Evolutionary conservation across 2,113 vertebrate species (phyloP), one percentile per base, ranked within the genome.

Genomic region (Parus major): DNA sequence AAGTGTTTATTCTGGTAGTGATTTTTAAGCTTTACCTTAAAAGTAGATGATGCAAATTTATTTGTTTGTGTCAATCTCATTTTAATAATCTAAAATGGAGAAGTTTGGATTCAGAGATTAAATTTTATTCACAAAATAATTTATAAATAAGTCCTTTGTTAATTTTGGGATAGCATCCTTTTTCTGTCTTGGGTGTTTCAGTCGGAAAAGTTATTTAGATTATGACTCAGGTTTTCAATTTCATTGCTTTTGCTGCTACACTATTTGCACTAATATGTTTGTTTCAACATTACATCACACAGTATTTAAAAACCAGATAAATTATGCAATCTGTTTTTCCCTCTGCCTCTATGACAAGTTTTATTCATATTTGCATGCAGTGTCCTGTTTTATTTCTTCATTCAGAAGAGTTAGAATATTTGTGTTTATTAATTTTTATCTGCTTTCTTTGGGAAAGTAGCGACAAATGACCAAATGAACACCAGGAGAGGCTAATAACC

Each of bases 401-500:
- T 18, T 36, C 11, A 1, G 8, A 88, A 82, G 18, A 82, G 57
- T 29, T 47, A 35, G 3, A 27, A 49, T 14, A 23, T 60, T 73
- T 41, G 2, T 35, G 15, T 86, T 27, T 72, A 36, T 69, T 59
- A 86, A 29, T 52, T 83, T 81, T 36, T 41, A 63, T 80, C 12
- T 2, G 0, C 3, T 42, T 39, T 42, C 7, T 77, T 72, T 70
- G 16, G 9, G 13, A 72, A 86, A 76, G 35, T 36, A 53, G 2
- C 12, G 86, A 9, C 0, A 1, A 39, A 39, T 39, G 9, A 56
- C 3, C 2, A 5, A 47, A 14, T 39, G 2, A 77, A 69, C 9
- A 42, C 4, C 29, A 5, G 35, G 55, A 83, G 5, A 59, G 5
- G 2, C 10, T 56, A 59, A 59, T 7, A 44, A 66, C 3, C 3